phyloP scores from a whole-genome alignment of 2,888 invertebrate species.

The Tanypteryx hageni region DNA sequence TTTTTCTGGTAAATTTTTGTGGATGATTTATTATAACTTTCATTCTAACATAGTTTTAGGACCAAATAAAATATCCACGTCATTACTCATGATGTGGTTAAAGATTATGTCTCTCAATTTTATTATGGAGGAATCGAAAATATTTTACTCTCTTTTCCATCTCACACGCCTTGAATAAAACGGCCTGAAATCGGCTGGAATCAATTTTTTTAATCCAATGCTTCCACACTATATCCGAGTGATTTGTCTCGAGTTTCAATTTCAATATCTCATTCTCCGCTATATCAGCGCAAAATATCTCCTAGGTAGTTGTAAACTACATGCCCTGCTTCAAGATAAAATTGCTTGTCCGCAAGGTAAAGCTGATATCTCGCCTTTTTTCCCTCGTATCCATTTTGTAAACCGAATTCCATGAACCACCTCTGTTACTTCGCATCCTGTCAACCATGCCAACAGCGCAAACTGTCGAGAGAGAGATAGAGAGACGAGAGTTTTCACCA shows the following conservation, averaged over 20 bases:
- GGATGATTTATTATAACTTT: too few relatives aligned
- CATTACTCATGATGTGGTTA: too few relatives aligned
- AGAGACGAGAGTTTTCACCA: not conserved
- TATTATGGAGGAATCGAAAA: too few relatives aligned
- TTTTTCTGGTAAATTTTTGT: too few relatives aligned
- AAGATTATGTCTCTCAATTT: too few relatives aligned
- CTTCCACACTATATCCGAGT: not conserved
- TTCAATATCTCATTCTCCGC: not conserved
- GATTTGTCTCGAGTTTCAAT: not conserved
- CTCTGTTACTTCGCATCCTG: not conserved
- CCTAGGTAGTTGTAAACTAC: not conserved
- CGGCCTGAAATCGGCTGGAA: not conserved
- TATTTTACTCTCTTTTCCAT: too few relatives aligned
- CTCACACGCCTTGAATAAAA: too few relatives aligned
- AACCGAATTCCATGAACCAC: not conserved
- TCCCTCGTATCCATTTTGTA: not conserved
- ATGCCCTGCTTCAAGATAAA: not conserved
- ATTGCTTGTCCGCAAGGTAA: not conserved
- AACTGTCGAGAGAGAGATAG: too few relatives aligned
- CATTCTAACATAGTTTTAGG: too few relatives aligned
- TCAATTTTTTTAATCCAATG: constrained; percentile 21
- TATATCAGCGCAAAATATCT: not conserved
- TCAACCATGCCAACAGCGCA: not conserved
- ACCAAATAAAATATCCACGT: too few relatives aligned
- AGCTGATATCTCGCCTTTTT: not conserved